phyloP scores from a whole-genome alignment of 2,888 invertebrate species.

The Heliconius hortense region DNA sequence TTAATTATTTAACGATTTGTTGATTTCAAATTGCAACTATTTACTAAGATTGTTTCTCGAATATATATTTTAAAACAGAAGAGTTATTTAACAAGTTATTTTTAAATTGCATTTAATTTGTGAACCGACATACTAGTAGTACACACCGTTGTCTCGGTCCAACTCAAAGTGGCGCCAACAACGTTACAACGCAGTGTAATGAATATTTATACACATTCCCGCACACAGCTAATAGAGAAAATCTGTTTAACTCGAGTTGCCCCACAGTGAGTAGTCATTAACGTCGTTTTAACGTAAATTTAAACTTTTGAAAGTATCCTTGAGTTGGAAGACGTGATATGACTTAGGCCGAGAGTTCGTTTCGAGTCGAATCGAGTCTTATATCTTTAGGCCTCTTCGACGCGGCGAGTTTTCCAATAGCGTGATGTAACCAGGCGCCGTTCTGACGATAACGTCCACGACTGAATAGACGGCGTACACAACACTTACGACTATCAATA shows the following conservation, averaged over 20 bases:
- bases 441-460: constrained; percentile 55
- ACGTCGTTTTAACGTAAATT: constrained; percentile 70
- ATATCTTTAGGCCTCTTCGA: constrained; percentile 60
- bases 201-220: constrained; percentile 68
- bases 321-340: constrained; percentile 60
- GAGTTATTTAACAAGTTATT: background rate
- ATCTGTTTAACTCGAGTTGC: constrained; percentile 51
- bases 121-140: background rate
- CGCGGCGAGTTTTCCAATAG: constrained; percentile 72
- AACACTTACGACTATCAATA: constrained; percentile 49
- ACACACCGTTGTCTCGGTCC: constrained; percentile 60
- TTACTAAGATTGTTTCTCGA: too few relatives aligned
- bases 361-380: constrained; percentile 62
- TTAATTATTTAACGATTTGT: too few relatives aligned
- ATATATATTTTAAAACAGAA: background rate
- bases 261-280: constrained; percentile 57
- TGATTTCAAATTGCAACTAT: too few relatives aligned
- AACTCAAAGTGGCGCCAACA: constrained; percentile 55
- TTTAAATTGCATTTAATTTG: background rate
- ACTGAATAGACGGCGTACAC: constrained; percentile 48
- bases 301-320: constrained; percentile 73
- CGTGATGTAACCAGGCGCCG: constrained; percentile 77
- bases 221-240: constrained; percentile 52
- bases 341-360: constrained; percentile 55
- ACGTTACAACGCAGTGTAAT: constrained; percentile 50